Conservation (phyloP, 2,113 vertebrate species). For the Nibea albiflora region DNA sequence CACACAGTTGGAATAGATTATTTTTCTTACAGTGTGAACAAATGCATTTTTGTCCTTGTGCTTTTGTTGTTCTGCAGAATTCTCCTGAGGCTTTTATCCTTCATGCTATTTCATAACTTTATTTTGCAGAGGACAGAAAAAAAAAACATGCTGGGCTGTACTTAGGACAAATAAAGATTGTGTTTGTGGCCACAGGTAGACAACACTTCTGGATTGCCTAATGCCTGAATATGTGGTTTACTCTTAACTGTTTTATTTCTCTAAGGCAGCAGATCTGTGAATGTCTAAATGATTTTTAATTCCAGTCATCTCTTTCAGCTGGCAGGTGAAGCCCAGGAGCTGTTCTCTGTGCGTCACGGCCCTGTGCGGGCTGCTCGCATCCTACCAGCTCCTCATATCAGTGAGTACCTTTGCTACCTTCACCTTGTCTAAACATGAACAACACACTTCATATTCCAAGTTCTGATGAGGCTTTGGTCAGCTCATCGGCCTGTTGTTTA, state of each 20-base stretch:
- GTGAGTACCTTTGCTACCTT: slow-evolving; percentile 80
- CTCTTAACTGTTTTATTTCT: not conserved
- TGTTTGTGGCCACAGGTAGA: not conserved
- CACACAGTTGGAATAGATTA: slow-evolving; percentile 85
- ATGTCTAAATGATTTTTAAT: not conserved
- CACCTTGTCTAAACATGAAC: not conserved
- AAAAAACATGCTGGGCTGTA: not conserved
- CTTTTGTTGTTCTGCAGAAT: slow-evolving; percentile 54
- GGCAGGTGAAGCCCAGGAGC: slow-evolving; percentile 96
- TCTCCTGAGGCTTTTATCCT: not conserved
- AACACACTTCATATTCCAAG: not conserved
- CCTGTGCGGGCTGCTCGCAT: slow-evolving; percentile 92
- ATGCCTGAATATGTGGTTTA: slow-evolving; percentile 5
- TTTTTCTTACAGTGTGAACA: slow-evolving; percentile 85
- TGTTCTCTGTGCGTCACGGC: slow-evolving; percentile 95
- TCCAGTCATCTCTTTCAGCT: slow-evolving; percentile 81
- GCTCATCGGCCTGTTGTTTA: not conserved
- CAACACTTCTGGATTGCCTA: not conserved
- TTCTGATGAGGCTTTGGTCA: not conserved
- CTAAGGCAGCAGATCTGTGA: not conserved
- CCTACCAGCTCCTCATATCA: slow-evolving; percentile 93
- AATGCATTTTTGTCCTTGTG: slow-evolving; percentile 83
- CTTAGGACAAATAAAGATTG: not conserved
- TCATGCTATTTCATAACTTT: slow-evolving; percentile 21
- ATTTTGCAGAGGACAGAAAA: slow-evolving; percentile 9